Evolutionary conservation across 2,113 vertebrate species (phyloP).

Genomic region (rat (Rattus norvegicus)): DNA sequence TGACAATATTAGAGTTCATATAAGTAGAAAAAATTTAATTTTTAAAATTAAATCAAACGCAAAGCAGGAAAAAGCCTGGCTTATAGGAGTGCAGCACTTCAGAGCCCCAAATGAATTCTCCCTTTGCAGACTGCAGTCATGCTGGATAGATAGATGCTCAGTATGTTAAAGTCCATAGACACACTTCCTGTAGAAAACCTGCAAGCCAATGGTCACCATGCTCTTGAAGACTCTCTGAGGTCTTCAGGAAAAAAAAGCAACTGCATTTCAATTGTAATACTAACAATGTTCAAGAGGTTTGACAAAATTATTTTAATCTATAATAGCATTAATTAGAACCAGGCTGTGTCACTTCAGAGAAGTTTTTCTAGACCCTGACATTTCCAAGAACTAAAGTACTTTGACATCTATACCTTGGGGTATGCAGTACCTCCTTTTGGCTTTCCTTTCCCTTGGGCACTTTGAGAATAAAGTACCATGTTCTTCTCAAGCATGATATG

Average conservation of each 20-base stretch:
- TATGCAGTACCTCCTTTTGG: accelerated
- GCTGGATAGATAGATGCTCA: accelerated
- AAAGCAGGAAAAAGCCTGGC: accelerated
- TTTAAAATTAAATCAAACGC: neutral
- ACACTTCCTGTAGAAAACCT: accelerated
- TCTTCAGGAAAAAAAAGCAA: neutral
- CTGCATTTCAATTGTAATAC: neutral
- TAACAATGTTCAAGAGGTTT: neutral
- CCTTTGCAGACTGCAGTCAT: accelerated
- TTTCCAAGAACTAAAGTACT: neutral
- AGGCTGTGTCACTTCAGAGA: neutral
- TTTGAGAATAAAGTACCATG: accelerated
- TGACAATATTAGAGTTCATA: neutral
- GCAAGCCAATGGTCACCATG: neutral
- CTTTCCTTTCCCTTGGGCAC: neutral
- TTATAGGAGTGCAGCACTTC: accelerated
- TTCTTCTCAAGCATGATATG: neutral
- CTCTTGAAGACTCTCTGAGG: neutral
- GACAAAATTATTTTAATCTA: neutral
- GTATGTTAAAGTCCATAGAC: too few relatives aligned
- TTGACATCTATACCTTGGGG: neutral
- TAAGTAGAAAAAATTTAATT: neutral
- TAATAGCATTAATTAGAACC: neutral
- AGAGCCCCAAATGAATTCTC: accelerated
- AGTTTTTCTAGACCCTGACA: neutral